phyloP scores from a whole-genome alignment of 2,113 vertebrate genomes.

The Zosterops pallidus region DNA sequence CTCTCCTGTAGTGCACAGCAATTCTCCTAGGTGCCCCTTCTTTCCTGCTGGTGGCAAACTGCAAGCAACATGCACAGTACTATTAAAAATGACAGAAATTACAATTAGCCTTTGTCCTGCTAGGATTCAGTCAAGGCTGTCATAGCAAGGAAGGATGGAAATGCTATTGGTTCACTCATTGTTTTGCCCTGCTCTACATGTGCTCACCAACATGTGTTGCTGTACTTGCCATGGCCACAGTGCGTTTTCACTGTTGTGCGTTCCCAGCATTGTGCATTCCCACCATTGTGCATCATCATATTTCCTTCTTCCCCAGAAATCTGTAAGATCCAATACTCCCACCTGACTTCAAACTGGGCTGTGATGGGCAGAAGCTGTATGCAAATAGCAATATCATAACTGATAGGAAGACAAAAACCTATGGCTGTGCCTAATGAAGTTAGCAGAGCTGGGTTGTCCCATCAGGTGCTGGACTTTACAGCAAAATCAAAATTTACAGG shows the following conservation, averaged over 20 bases:
- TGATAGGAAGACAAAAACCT: not conserved
- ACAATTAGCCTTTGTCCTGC: not conserved
- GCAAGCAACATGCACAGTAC: not conserved
- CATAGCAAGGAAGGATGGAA: not conserved
- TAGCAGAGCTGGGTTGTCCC: not conserved
- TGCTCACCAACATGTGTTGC: not conserved
- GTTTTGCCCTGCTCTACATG: not conserved
- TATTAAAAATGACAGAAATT: not conserved
- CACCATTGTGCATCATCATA: not conserved
- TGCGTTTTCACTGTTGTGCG: accelerated
- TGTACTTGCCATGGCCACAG: not conserved
- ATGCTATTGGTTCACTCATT: not conserved
- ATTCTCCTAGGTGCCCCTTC: not conserved
- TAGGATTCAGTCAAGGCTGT: not conserved
- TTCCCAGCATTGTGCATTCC: not conserved
- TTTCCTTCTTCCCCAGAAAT: not conserved
- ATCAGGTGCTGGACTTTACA: not conserved
- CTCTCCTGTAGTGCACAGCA: not conserved
- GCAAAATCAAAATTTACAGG: not conserved
- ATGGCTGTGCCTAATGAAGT: not conserved
- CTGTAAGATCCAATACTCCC: not conserved
- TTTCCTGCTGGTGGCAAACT: not conserved
- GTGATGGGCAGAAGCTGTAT: not conserved
- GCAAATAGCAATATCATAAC: not conserved
- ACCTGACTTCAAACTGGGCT: not conserved